Evolutionary conservation across 2,113 vertebrate genomes (phyloP).

Genomic region (Cavia porcellus): DNA sequence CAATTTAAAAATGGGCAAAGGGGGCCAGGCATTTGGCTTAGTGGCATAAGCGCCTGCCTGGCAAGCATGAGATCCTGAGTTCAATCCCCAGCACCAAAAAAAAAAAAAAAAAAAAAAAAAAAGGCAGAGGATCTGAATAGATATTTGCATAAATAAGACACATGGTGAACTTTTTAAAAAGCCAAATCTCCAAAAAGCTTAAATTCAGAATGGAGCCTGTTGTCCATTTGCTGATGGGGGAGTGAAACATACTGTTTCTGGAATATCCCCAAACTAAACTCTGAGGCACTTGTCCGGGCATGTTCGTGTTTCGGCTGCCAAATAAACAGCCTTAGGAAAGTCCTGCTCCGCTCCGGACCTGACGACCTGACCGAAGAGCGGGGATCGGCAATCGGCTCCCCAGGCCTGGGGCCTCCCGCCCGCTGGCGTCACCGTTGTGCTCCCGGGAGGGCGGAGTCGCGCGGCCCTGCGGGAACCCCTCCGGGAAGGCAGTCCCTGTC

Average conservation of each 20-base stretch:
- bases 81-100: too few relatives aligned
- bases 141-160: constrained; percentile 1
- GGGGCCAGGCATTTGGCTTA: too few relatives aligned
- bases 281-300: constrained; percentile 49
- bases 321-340: constrained; percentile 13
- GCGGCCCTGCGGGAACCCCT: not conserved
- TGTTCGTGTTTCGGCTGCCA: constrained; percentile 17
- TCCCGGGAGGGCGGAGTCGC: not conserved
- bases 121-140: not conserved
- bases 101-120: too few relatives aligned
- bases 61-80: too few relatives aligned
- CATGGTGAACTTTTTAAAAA: not conserved
- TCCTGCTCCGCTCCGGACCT: not conserved
- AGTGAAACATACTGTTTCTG: not conserved
- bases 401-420: not conserved
- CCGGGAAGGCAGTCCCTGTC: not conserved
- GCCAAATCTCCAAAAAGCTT: not conserved
- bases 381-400: not conserved
- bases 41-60: too few relatives aligned
- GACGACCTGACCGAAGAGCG: not conserved
- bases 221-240: not conserved
- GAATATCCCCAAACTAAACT: not conserved
- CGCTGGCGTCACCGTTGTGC: not conserved
- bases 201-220: not conserved
- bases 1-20: constrained; percentile 41